Evolutionary conservation across 2,888 invertebrate genomes (phyloP).

Genomic region (Epinotia demarniana): DNA sequence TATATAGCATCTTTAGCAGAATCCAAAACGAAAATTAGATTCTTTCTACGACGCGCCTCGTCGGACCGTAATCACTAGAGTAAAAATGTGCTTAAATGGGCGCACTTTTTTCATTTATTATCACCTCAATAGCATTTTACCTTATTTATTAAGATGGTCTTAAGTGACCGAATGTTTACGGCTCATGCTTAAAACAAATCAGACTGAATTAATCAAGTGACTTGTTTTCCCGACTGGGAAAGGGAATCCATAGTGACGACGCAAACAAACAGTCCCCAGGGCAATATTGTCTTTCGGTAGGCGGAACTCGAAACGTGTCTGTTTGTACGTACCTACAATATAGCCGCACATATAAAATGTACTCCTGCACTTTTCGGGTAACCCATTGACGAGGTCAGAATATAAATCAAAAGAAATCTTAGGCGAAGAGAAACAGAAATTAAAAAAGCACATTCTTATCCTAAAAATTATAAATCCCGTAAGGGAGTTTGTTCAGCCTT

Average conservation of each 20-base stretch:
- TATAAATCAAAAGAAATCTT: slow-evolving; percentile 27
- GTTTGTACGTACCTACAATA: slow-evolving; percentile 2
- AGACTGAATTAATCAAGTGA: slow-evolving; percentile 67
- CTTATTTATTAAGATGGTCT: slow-evolving; percentile 29
- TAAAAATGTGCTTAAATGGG: slow-evolving; percentile 1
- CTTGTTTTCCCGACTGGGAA: slow-evolving; percentile 62
- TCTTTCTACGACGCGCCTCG: slow-evolving; percentile 6
- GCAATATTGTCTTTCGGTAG: slow-evolving; percentile 61
- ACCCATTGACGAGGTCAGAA: slow-evolving; percentile 15
- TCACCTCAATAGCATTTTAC: slow-evolving; percentile 13
- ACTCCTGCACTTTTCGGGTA: slow-evolving; percentile 11
- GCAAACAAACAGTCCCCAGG: slow-evolving; percentile 64
- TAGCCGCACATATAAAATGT: not conserved
- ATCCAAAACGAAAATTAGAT: slow-evolving; percentile 16
- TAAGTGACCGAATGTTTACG: slow-evolving; percentile 25
- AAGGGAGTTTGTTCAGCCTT: too few species aligned
- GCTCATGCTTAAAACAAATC: slow-evolving; percentile 56
- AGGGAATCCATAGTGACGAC: slow-evolving; percentile 58
- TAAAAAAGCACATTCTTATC: too few species aligned
- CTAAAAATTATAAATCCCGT: too few species aligned
- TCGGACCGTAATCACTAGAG: slow-evolving; percentile 12
- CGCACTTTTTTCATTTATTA: slow-evolving; percentile 13
- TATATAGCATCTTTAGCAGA: not conserved
- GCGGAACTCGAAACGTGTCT: slow-evolving; percentile 57
- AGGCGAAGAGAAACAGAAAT: too few species aligned